Conservation (phyloP, 2,113 vertebrate genomes). For the Petaurus breviceps region DNA sequence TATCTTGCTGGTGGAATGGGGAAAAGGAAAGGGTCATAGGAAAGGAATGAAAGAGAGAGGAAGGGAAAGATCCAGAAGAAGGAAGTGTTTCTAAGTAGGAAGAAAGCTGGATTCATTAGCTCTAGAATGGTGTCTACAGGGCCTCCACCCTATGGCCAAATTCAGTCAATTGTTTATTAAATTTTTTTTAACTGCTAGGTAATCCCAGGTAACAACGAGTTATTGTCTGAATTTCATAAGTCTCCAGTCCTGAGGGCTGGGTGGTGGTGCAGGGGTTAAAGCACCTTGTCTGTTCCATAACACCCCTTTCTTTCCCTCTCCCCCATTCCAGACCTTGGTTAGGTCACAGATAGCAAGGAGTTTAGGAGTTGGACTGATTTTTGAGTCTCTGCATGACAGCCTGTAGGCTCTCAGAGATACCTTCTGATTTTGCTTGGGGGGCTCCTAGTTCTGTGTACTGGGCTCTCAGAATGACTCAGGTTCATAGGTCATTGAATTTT, state of each 20-base stretch:
- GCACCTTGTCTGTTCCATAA: neutral
- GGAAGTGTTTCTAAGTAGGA: neutral
- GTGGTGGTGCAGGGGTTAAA: constrained; percentile 61
- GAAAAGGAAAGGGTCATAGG: neutral
- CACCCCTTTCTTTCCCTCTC: neutral
- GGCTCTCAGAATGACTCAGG: constrained; percentile 53
- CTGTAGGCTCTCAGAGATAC: constrained; percentile 32
- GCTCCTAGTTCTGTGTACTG: constrained; percentile 30
- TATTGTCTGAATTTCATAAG: constrained; percentile 68
- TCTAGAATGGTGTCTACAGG: constrained; percentile 14
- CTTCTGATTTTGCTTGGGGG: constrained; percentile 32
- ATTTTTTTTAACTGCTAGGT: constrained; percentile 60
- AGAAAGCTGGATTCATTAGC: neutral
- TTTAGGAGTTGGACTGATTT: constrained; percentile 49
- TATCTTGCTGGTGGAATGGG: constrained; percentile 8
- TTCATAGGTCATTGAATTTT: neutral
- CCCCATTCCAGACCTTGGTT: constrained; percentile 43
- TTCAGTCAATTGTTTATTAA: constrained; percentile 60
- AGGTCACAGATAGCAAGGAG: constrained; percentile 54
- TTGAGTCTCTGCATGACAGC: constrained; percentile 56
- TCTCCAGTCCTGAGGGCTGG: constrained; percentile 64
- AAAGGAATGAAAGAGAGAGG: neutral
- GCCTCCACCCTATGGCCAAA: constrained; percentile 14
- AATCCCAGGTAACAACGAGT: constrained; percentile 69
- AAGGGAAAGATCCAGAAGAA: neutral